These are phyloP conservation scores for Cenopis cana DNA, from an alignment of 2,888 invertebrate species.

Conservation along the genomic window DNA sequence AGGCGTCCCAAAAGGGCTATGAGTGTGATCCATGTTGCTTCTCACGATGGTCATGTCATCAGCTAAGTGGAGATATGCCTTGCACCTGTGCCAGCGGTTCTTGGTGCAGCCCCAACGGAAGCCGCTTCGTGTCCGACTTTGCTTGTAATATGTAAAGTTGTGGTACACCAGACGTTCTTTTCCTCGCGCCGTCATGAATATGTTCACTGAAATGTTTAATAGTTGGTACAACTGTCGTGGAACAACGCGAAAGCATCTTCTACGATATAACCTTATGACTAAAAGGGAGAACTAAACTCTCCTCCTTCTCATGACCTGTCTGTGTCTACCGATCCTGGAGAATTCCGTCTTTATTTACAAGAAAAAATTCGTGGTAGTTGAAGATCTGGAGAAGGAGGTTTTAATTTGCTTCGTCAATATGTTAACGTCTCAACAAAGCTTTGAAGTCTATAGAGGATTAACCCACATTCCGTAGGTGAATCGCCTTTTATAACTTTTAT, in stretches of 20 bases:
- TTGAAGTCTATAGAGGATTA: not conserved
- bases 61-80: slow-evolving; percentile 74
- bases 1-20: slow-evolving; percentile 63
- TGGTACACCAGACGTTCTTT: slow-evolving; percentile 74
- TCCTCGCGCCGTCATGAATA: slow-evolving; percentile 79
- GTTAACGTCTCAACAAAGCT: not conserved
- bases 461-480: not conserved
- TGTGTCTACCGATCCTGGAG: no score
- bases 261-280: not conserved
- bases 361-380: not conserved
- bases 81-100: slow-evolving; percentile 79
- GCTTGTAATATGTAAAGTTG: slow-evolving; percentile 79
- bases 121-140: slow-evolving; percentile 71
- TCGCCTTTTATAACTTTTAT: not conserved
- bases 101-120: slow-evolving; percentile 82
- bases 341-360: no score
- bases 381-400: not conserved
- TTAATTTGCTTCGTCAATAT: not conserved
- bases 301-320: not conserved
- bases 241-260: not conserved
- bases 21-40: slow-evolving; percentile 77
- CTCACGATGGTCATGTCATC: slow-evolving; percentile 77
- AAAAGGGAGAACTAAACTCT: not conserved
- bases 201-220: slow-evolving; percentile 75
- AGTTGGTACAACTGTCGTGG: slow-evolving; percentile 44